Percentiles rank a stretch among this genome's conserved stretches.
phyloP scores from a whole-genome alignment of 1,140 invertebrate species.

The Mercenaria mercenaria region DNA sequence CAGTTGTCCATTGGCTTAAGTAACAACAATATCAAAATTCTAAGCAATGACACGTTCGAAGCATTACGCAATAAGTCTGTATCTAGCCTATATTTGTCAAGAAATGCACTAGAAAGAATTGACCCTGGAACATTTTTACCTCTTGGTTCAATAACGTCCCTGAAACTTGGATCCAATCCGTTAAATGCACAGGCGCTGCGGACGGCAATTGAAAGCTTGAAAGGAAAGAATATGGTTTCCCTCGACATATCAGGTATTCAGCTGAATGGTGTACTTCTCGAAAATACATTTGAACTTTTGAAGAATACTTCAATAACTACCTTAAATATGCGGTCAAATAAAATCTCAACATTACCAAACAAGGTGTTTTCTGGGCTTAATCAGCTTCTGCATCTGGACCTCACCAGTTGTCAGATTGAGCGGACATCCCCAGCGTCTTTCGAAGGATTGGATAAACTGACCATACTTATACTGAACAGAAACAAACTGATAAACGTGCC shows the following conservation, averaged over 20 bases:
- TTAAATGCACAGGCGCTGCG: slow-evolving; percentile 65
- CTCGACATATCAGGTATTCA: slow-evolving; percentile 74
- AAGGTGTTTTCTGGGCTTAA: slow-evolving; percentile 71
- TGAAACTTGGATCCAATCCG: slow-evolving; percentile 74
- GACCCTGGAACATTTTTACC: slow-evolving; percentile 65
- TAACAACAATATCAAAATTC: slow-evolving; percentile 72
- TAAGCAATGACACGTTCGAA: slow-evolving; percentile 70
- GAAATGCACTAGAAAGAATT: slow-evolving; percentile 68
- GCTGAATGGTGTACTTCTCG: slow-evolving; percentile 68
- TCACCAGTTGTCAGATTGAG: slow-evolving; percentile 70
- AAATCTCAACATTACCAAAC: slow-evolving; percentile 65
- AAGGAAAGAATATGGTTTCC: slow-evolving; percentile 64
- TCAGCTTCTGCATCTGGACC: slow-evolving; percentile 70
- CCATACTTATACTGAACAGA: slow-evolving; percentile 69
- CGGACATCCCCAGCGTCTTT: slow-evolving; percentile 68
- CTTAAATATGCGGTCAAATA: slow-evolving; percentile 75
- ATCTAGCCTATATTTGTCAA: slow-evolving; percentile 71
- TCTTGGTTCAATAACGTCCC: slow-evolving; percentile 70
- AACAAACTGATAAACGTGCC: slow-evolving; percentile 72
- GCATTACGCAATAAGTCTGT: slow-evolving; percentile 61
- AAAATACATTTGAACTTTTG: slow-evolving; percentile 72
- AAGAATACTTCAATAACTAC: slow-evolving; percentile 69
- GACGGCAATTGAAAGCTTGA: slow-evolving; percentile 67
- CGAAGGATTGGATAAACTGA: slow-evolving; percentile 69
- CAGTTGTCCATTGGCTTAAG: slow-evolving; percentile 70